Percentiles rank a stretch among this genome's conserved stretches.
phyloP scores from a whole-genome alignment of 2,888 invertebrate species.

The Anoplius nigerrimus region DNA sequence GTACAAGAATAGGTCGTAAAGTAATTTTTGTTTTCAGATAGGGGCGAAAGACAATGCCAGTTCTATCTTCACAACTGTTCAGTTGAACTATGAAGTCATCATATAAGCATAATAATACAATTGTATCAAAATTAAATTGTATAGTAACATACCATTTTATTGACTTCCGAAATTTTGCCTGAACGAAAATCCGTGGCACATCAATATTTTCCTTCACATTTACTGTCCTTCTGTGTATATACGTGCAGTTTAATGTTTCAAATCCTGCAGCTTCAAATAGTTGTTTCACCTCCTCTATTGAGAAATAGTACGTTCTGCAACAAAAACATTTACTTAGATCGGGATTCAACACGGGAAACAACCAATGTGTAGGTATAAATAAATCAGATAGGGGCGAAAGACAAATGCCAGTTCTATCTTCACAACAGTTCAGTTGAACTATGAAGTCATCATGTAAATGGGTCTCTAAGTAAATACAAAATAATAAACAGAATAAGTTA shows the following conservation, averaged over 20 bases:
- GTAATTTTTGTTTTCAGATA: conserved; percentile 48
- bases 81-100: conserved; percentile 71
- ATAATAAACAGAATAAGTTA: conserved; percentile 15
- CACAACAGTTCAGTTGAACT: conserved; percentile 53
- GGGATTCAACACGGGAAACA: not conserved
- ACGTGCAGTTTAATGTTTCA: conserved; percentile 81
- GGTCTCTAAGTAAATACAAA: conserved; percentile 1
- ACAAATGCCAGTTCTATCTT: conserved; percentile 36
- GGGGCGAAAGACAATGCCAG: conserved; percentile 58
- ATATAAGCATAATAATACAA: conserved; percentile 29
- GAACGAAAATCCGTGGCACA: conserved; percentile 94
- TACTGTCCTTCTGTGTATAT: conserved; percentile 91
- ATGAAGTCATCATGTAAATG: conserved; percentile 56
- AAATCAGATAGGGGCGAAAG: conserved; percentile 58
- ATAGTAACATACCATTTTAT: too few species aligned
- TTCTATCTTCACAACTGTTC: conserved; percentile 39
- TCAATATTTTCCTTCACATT: conserved; percentile 94
- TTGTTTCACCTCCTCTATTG: conserved; percentile 81
- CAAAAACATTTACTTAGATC: conserved; percentile 15
- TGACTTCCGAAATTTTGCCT: conserved; percentile 86
- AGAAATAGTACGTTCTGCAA: conserved; percentile 88
- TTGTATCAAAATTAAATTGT: conserved; percentile 20
- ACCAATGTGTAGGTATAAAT: not conserved
- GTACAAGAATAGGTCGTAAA: not conserved
- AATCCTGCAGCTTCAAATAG: conserved; percentile 85